These are phyloP conservation scores for Rhagologus leucostigma DNA, from an alignment of 2,113 vertebrate genomes.

Conservation along the genomic window DNA sequence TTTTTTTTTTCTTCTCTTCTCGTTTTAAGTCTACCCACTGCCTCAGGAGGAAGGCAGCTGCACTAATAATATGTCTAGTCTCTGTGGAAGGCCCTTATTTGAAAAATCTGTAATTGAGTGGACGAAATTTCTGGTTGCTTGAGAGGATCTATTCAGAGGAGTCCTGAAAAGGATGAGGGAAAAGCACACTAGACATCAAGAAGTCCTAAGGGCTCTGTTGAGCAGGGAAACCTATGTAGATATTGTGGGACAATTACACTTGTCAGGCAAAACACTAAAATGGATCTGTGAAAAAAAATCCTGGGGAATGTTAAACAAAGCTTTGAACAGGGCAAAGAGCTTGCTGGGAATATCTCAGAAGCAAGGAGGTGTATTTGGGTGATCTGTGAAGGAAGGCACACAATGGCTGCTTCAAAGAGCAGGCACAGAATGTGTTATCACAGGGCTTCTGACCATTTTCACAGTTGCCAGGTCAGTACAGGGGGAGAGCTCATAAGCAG, in stretches of 20 bases:
- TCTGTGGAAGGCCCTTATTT: slow-evolving; percentile 42
- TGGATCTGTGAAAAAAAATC: background rate
- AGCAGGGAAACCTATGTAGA: background rate
- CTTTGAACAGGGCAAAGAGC: background rate
- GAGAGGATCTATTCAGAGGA: slow-evolving; percentile 54
- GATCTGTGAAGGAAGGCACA: background rate
- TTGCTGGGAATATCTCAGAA: background rate
- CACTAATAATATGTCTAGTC: slow-evolving; percentile 30
- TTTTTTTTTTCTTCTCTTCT: background rate
- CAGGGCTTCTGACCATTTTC: background rate
- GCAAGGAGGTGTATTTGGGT: background rate
- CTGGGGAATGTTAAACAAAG: slow-evolving; percentile 2
- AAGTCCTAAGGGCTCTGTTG: background rate
- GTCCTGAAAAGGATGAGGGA: slow-evolving; percentile 24
- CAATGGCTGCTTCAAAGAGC: background rate
- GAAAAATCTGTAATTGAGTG: slow-evolving; percentile 70
- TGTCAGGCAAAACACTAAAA: background rate
- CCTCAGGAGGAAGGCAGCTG: background rate
- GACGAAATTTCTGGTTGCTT: slow-evolving; percentile 58
- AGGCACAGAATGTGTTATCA: background rate
- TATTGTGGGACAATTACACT: background rate
- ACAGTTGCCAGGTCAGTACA: background rate
- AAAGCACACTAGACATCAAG: background rate
- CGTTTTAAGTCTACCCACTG: background rate
- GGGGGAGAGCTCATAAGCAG: background rate